Percentiles rank a stretch among this genome's conserved stretches.
phyloP scores from a whole-genome alignment of 2,113 vertebrate genomes.

The Trematocara macrostoma region DNA sequence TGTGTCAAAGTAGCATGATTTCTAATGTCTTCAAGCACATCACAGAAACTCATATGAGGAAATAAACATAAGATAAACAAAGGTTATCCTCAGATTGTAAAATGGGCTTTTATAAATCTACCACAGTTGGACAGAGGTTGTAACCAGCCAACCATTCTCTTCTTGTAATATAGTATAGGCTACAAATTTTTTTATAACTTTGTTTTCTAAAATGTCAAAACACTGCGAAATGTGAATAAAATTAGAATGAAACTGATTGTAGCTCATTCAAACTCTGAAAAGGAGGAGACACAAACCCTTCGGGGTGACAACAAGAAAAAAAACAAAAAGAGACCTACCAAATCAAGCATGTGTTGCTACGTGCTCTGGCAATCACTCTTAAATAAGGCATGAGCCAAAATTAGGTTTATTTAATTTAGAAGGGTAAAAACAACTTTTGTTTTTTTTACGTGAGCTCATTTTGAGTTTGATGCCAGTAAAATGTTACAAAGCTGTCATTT shows the following conservation, averaged over 20 bases:
- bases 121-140: slow-evolving; percentile 38
- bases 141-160: slow-evolving; percentile 56
- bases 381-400: background rate
- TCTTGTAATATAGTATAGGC: background rate
- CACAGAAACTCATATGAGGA: background rate
- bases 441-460: background rate
- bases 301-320: background rate
- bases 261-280: background rate
- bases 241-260: background rate
- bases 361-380: background rate
- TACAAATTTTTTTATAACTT: background rate
- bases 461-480: background rate
- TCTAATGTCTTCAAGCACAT: background rate
- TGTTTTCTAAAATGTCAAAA: background rate
- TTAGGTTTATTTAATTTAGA: background rate
- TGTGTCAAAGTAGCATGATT: background rate
- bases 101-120: background rate
- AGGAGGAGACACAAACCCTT: background rate
- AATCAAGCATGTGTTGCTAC: background rate
- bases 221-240: background rate
- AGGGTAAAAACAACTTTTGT: background rate
- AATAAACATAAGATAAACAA: background rate
- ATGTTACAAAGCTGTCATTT: background rate
- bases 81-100: background rate
- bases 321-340: background rate